phyloP scores from a whole-genome alignment of 2,888 invertebrate genomes.

The Platerodrilus igneus region DNA sequence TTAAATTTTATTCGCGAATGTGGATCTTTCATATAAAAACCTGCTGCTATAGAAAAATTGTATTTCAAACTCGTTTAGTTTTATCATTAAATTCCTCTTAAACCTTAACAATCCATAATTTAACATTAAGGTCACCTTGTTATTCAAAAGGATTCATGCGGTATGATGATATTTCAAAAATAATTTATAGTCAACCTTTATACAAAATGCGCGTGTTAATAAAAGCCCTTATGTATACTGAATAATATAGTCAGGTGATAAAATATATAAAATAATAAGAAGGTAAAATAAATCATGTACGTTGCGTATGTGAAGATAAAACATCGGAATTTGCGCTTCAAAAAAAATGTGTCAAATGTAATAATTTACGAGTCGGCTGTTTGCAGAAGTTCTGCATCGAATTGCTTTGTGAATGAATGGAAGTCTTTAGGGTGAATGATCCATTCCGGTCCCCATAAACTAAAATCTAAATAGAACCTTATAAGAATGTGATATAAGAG shows the following conservation, averaged over 20 bases:
- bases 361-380: slow-evolving; percentile 33
- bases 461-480: slow-evolving; percentile 16
- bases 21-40: too few relatives aligned
- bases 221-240: slow-evolving; percentile 5
- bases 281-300: slow-evolving; percentile 18
- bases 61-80: too few relatives aligned
- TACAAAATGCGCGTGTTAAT: slow-evolving; percentile 7
- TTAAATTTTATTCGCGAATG: too few relatives aligned
- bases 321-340: slow-evolving; percentile 25
- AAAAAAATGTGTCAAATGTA: slow-evolving; percentile 25
- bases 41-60: too few relatives aligned
- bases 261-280: slow-evolving; percentile 19
- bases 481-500: slow-evolving; percentile 17
- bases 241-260: slow-evolving; percentile 23
- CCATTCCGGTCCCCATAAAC: slow-evolving; percentile 15
- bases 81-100: too few relatives aligned
- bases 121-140: too few relatives aligned
- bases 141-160: too few relatives aligned
- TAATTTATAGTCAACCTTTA: not conserved
- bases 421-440: slow-evolving; percentile 25
- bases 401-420: slow-evolving; percentile 31
- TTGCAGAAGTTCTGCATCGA: slow-evolving; percentile 27
- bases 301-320: slow-evolving; percentile 18
- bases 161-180: too few relatives aligned
- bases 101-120: too few relatives aligned